Evolutionary conservation across 2,797 vertebrate genomes (phyloP), one percentile per base, ranked within the genome.

Genomic region (Bradypus variegatus): DNA sequence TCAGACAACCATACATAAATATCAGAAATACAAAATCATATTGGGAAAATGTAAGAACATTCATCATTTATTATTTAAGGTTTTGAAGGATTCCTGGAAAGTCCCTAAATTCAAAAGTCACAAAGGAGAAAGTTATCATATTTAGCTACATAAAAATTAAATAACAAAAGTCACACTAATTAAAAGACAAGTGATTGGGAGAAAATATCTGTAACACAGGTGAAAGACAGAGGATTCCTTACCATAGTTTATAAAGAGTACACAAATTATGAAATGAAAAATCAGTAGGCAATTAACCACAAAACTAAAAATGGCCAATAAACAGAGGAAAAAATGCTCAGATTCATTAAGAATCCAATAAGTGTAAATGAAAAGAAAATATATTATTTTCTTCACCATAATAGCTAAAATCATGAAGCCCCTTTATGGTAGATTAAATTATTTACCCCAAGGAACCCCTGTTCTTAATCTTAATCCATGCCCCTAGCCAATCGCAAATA

Each of bases 111-210:
- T 88, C n/a, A 88, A 67, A 88, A 70, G 31, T 76, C 23, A 79
- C 58, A 70, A 89, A 78, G 31, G 50, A 91, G 60, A 82, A 83
- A 62, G 19, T n/a, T 90, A 3, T 88, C 21, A 73, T 76, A 82
- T 92, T 82, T 91, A 89, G 16, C 60, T 36, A 64, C 36, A 23
- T n/a, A 93, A 90, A 91, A 86, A 78, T 58, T 80, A 90, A 93
- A n/a, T 69, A 55, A 67, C 33, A 73, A 50, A 73, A 90, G 33
- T 80, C 31, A 73, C 3, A 62, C n/a, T 55, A 78, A 69, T 76
- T 55, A 75, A 65, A 85, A 86, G 70, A 67, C 33, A 91, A 86
- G 50, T 64, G 50, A 76, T 6, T 80, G 33, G 50, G 50, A 88
- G 8, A 80, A 50, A 38, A 48, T 78, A 27, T 31, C 45, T 62